phyloP scores from a whole-genome alignment of 92 coral and sea anemone species.

The Isaurus tuberculatus region DNA sequence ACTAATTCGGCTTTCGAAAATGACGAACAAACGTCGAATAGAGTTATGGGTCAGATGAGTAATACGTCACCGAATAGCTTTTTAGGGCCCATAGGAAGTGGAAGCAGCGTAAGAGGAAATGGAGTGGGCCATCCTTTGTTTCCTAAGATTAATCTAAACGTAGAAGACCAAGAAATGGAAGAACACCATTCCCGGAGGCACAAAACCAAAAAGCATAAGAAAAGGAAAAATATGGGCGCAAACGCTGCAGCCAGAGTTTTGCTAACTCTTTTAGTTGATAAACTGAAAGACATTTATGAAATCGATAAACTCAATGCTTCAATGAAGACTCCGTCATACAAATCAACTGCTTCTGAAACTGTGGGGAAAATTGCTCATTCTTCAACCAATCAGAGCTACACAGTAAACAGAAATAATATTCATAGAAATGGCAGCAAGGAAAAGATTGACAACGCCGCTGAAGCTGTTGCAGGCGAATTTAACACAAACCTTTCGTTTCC shows the following conservation, averaged over 20 bases:
- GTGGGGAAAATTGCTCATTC: slow-evolving; percentile 67
- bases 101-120: neutral
- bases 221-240: slow-evolving; percentile 43
- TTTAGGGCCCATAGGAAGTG: neutral
- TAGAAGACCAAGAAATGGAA: slow-evolving; percentile 23
- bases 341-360: slow-evolving; percentile 55
- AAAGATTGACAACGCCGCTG: neutral
- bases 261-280: slow-evolving; percentile 79
- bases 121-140: slow-evolving; percentile 4
- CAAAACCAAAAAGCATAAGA: slow-evolving; percentile 53
- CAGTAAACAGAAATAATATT: slow-evolving; percentile 48
- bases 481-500: slow-evolving; percentile 82
- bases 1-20: slow-evolving; percentile 36
- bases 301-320: slow-evolving; percentile 70
- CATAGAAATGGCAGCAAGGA: slow-evolving; percentile 21
- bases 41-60: neutral
- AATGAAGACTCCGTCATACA: slow-evolving; percentile 13
- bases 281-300: slow-evolving; percentile 86
- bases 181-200: slow-evolving; percentile 50
- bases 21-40: slow-evolving; percentile 5
- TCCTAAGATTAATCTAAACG: slow-evolving; percentile 13
- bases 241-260: slow-evolving; percentile 68
- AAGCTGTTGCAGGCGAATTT: slow-evolving; percentile 40
- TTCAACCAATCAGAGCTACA: slow-evolving; percentile 38
- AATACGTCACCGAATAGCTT: slow-evolving; percentile 2